phyloP scores from a whole-genome alignment of 2,113 vertebrate genomes.

The Sebastes schlegelii region DNA sequence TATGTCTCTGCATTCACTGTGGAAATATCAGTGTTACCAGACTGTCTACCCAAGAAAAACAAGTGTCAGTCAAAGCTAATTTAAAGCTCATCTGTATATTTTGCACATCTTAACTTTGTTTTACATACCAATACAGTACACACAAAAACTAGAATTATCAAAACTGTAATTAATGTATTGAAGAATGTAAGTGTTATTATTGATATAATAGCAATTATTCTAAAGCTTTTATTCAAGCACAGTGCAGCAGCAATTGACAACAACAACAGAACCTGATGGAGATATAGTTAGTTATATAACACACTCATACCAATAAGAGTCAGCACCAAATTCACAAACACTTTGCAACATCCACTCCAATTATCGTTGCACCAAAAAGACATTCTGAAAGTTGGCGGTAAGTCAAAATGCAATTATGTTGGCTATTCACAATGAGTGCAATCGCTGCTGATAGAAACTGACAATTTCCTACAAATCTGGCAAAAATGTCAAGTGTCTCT shows the following conservation, averaged over 20 bases:
- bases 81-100: neutral
- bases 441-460: neutral
- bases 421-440: neutral
- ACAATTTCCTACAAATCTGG: slow-evolving; percentile 25
- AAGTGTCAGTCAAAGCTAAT: neutral
- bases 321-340: slow-evolving; percentile 5
- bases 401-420: slow-evolving; percentile 13
- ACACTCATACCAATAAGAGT: slow-evolving; percentile 17
- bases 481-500: slow-evolving; percentile 34
- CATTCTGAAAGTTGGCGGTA: slow-evolving; percentile 1
- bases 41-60: neutral
- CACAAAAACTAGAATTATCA: neutral
- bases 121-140: neutral
- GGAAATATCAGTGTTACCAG: neutral
- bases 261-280: neutral
- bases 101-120: neutral
- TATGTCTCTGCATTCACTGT: neutral
- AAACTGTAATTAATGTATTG: neutral
- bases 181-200: neutral
- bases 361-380: slow-evolving; percentile 10
- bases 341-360: slow-evolving; percentile 13
- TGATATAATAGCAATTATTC: neutral
- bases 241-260: neutral
- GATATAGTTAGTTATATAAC: neutral
- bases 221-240: neutral